Base-by-base conservation (phyloP, 2,888 invertebrate genomes). In the Tricholauxania praeusta region DNA sequence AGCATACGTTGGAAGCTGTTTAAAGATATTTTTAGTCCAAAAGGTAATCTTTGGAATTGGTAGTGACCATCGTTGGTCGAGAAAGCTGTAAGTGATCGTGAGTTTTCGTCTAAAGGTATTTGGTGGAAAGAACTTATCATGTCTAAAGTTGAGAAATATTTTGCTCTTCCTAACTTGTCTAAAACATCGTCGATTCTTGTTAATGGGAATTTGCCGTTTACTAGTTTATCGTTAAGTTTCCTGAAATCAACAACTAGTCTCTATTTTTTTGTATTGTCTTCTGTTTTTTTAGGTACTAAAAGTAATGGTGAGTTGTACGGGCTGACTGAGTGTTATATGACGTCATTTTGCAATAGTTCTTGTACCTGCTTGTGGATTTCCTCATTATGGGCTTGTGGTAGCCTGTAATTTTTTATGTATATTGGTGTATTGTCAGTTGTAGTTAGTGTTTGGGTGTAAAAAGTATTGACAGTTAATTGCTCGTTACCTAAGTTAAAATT, bases 271-370 rank as follows among this genome's bases (percentile, higher is more conserved):
- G 65, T 60, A 12, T 57, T 66, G 32, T 72, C 64, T 5, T 15
- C 63, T 52, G n/a, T 52, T n/a, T 72, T 76, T 32, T 77, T 75
- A n/a, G 73, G 72, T 22, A 76, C 76, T 15, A 76, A 53, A 19
- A 75, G 39, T 48, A 76, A 28, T 51, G 75, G 76, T 49, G 73
- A 67, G 71, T 78, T 78, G 28, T 76, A 74, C 7, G 75, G 75
- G 14, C 75, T 74, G 17, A 49, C 53, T 0, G 74, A 74, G 49
- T 19, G 62, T 48, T 73, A 71, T 2, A 76, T 75, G 12, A 74
- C 70, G 53, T 76, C 71, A 5, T 74, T 53, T n/a, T 72, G 7
- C 22, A 63, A n/a, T 59, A 73, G 22, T 48, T 73, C 51, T 17
- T 73, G 22, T 22, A 75, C 71, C 60, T 73, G 47, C 52, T 63